A percentile compares a stretch with the other conserved stretches of the same genome.
Conservation (phyloP, 2,888 invertebrate species). For the Poecilobothrus nobilitatus region DNA sequence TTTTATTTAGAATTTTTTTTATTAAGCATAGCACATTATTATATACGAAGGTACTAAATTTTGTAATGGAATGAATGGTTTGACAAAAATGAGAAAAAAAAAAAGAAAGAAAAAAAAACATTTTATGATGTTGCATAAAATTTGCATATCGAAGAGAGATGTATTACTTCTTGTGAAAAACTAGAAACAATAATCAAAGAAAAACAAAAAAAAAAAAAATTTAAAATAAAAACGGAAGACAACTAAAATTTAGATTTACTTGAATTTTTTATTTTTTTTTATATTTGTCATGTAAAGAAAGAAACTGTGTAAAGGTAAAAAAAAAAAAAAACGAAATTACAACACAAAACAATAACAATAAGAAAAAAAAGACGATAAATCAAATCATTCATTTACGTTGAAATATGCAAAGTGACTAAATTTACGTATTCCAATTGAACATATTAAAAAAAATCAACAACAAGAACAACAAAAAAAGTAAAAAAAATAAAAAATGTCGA, state of each 20-base stretch:
- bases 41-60: no score
- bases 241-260: background rate
- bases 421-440: background rate
- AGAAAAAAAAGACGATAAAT: background rate
- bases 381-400: slow-evolving; percentile 1
- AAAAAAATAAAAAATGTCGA: background rate
- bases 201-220: background rate
- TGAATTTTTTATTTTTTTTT: background rate
- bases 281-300: background rate
- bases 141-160: background rate
- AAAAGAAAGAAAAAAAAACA: background rate
- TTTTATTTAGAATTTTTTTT: no score
- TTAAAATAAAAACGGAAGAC: background rate
- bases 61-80: no score
- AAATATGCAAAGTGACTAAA: slow-evolving; percentile 1
- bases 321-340: background rate
- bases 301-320: background rate
- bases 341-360: no score
- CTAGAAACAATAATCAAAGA: background rate
- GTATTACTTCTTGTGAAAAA: background rate
- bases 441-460: background rate
- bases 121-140: slow-evolving; percentile 10
- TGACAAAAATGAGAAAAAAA: no score
- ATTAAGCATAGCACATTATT: no score
- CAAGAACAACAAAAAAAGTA: background rate